phyloP scores from a whole-genome alignment of 2,797 vertebrate genomes.

The Anabacerthia variegaticeps region DNA sequence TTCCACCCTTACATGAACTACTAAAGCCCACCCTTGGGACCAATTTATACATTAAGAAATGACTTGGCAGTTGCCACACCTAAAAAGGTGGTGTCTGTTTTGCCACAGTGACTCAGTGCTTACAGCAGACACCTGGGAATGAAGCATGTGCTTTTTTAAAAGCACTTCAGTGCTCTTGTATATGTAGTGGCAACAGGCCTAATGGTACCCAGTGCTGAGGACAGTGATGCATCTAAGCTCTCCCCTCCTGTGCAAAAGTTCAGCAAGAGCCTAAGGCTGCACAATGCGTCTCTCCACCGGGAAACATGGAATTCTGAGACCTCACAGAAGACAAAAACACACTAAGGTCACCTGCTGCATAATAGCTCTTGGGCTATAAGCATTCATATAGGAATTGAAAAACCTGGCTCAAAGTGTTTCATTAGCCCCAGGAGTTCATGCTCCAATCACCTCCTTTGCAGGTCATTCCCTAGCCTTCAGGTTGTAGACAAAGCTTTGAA shows the following conservation, averaged over 20 bases:
- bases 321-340: neutral
- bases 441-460: neutral
- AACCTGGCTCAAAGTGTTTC: neutral
- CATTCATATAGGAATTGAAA: neutral
- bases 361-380: neutral
- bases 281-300: rapidly evolving
- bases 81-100: neutral
- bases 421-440: neutral
- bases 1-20: neutral
- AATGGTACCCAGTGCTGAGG: neutral
- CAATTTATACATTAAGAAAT: slow-evolving; percentile 21
- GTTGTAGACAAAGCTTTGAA: neutral
- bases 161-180: neutral
- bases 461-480: neutral
- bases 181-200: neutral
- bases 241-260: neutral
- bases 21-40: neutral
- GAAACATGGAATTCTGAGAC: neutral
- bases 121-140: neutral
- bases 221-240: neutral
- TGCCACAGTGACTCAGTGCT: neutral
- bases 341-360: neutral
- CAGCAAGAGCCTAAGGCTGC: neutral
- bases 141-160: neutral
- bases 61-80: slow-evolving; percentile 28